Base-by-base conservation (phyloP, 2,888 invertebrate species). In the Heliconius aoede region DNA sequence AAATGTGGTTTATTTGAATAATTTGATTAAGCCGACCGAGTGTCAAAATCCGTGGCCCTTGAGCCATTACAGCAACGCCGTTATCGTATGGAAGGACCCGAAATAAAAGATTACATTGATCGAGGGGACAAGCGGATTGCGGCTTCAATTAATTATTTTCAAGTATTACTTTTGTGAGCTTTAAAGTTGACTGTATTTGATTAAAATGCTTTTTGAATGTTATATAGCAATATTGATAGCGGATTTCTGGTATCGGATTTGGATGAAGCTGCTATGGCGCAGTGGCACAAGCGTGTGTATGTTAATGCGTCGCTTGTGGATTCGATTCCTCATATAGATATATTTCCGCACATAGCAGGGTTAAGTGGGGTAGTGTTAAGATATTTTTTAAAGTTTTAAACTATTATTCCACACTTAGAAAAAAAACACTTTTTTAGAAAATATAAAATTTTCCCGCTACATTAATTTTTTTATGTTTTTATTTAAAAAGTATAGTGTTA, bases 1-100 rank as follows among this genome's bases (percentile, higher is more conserved):
- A 86, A 86, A 87, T 88, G 88, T 86, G 85, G 87, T 91, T 86
- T 89, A 91, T 91, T 91, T 91, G 90, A 91, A 92, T 93, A 91
- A 92, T 92, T 91, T 91, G 88, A 92, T 91, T 91, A 90, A 90
- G 87, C 87, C 86, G 79, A 73, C 80, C 84, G 85, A 82, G 84
- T 83, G 80, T 81, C 68, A 73, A 73, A 69, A 68, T 76, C 67
- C 62, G 51, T 67, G 58, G 76, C 67, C 74, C 79, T 76, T 79
- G 78, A 73, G 69, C 62, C 71, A 68, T 75, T 76, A 76, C 30
- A 62, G 61, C 60, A 72, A 74, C 72, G 67, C 40, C 75, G 61
- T 74, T 81, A 79, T 80, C 55, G 71, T 76, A 67, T 75, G 51
- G 51, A 60, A 72, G 68, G 62, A 28, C 77, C 58, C 65, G n/a